phyloP scores from a whole-genome alignment of 2,113 vertebrate genomes.

The Rhegmatorhina hoffmannsi region DNA sequence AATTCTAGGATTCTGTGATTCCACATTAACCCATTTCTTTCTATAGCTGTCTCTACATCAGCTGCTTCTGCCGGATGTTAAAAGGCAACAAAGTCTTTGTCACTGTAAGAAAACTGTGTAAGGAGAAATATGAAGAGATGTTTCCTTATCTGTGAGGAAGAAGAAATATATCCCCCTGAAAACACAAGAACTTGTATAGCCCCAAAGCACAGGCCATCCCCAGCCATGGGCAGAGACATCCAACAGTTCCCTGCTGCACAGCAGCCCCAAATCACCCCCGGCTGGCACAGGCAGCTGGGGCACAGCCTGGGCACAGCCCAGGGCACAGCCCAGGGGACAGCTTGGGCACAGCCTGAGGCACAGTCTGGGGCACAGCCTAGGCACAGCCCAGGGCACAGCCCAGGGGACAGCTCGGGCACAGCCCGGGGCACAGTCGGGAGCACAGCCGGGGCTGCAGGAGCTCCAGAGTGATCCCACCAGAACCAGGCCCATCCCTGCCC shows the following conservation, averaged over 20 bases:
- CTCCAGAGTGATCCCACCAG: background rate
- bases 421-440: too few relatives aligned
- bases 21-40: background rate
- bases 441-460: too few relatives aligned
- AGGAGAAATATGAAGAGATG: background rate
- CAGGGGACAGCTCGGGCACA: background rate
- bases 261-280: background rate
- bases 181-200: accelerated
- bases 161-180: background rate
- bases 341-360: too few relatives aligned
- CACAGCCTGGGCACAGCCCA: background rate
- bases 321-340: too few relatives aligned
- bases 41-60: background rate
- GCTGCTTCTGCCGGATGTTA: background rate
- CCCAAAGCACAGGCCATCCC: background rate
- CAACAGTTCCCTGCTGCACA: background rate
- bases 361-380: too few relatives aligned
- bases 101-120: background rate
- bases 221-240: background rate
- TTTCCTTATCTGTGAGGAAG: background rate
- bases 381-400: too few relatives aligned
- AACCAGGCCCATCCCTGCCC: background rate
- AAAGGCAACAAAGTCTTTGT: background rate
- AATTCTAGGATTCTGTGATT: background rate
- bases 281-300: background rate